phyloP scores from a whole-genome alignment of 2,888 invertebrate genomes.

The Stenurella melanura region DNA sequence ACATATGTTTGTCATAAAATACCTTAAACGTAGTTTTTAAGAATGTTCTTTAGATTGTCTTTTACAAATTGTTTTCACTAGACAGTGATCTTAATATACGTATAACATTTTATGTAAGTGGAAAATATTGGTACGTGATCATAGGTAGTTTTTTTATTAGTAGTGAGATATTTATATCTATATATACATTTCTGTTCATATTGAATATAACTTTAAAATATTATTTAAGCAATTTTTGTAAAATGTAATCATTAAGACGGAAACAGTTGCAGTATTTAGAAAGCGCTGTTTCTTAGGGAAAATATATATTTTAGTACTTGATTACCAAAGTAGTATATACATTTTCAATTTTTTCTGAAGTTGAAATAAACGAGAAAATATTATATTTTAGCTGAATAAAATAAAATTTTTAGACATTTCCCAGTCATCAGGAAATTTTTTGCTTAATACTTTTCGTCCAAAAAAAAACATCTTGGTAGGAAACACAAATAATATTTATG shows the following conservation, averaged over 20 bases:
- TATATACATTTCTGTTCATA: not conserved
- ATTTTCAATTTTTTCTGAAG: not conserved
- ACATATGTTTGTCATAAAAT: slow-evolving; percentile 13
- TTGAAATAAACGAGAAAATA: not conserved
- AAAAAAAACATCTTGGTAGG: too few relatives aligned
- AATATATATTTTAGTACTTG: slow-evolving; percentile 7
- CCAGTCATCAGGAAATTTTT: too few relatives aligned
- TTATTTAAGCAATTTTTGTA: slow-evolving; percentile 4
- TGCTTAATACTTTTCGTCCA: too few relatives aligned
- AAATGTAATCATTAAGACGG: not conserved
- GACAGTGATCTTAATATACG: not conserved
- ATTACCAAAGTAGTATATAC: not conserved
- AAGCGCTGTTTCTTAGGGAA: not conserved
- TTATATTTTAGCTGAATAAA: not conserved
- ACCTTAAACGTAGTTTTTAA: not conserved
- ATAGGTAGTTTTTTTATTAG: not conserved
- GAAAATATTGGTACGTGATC: not conserved
- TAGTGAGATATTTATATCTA: not conserved
- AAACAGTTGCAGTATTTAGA: not conserved
- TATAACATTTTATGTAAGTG: not conserved
- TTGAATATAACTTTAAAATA: not conserved
- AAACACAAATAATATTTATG: too few relatives aligned
- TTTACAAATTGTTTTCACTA: not conserved
- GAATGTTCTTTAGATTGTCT: not conserved
- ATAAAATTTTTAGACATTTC: too few relatives aligned